Percentiles rank a stretch among this genome's conserved stretches.
Evolutionary conservation across 2,888 invertebrate genomes (phyloP).

Genomic region (Heliconius cydno): DNA sequence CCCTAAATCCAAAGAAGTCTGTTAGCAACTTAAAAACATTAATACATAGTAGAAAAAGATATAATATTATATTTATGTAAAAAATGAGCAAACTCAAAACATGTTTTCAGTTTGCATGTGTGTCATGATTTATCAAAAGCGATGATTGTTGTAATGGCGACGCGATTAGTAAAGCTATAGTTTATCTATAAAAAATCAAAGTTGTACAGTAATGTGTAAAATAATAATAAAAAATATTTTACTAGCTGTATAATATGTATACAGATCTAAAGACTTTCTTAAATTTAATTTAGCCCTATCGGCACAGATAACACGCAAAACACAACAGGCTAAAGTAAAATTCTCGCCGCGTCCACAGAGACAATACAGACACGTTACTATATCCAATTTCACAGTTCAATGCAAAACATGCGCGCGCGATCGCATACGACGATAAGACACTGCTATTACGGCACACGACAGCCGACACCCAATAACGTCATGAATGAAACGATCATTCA

Average conservation of each 20-base stretch:
- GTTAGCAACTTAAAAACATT: not conserved
- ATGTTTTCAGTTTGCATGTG: no score
- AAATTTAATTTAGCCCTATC: not conserved
- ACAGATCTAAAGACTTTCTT: not conserved
- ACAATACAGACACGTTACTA: slow-evolving; percentile 39
- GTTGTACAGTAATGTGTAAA: no score
- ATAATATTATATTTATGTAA: not conserved
- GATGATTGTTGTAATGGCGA: no score
- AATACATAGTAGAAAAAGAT: not conserved
- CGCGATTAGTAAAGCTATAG: no score
- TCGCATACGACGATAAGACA: slow-evolving; percentile 42
- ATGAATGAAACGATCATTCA: slow-evolving; percentile 47
- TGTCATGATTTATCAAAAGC: no score
- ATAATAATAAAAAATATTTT: no score
- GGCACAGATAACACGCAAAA: not conserved
- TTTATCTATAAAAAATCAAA: no score
- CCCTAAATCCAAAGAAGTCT: not conserved
- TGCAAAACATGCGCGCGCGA: slow-evolving; percentile 47
- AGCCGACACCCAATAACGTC: slow-evolving; percentile 44
- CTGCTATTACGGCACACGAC: slow-evolving; percentile 45
- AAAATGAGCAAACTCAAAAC: no score
- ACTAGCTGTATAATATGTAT: no score
- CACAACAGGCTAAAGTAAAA: slow-evolving; percentile 3
- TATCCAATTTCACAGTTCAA: slow-evolving; percentile 52
- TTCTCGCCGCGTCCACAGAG: slow-evolving; percentile 24